Conservation (phyloP, 2,888 invertebrate genomes). For the Portevinia maculata region DNA sequence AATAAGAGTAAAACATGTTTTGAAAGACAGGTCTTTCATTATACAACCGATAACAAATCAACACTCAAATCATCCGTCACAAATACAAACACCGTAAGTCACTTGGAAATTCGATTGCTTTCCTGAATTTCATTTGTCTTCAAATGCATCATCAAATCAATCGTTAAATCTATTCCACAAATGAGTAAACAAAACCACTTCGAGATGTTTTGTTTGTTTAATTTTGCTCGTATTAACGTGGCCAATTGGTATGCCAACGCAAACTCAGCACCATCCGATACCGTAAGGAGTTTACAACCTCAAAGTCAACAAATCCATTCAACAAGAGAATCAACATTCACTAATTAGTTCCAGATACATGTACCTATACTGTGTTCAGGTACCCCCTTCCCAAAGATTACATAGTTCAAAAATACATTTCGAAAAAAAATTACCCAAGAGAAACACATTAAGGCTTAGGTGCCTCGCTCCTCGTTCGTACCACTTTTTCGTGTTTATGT, state of each 20-base stretch:
- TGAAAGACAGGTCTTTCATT: too few species aligned
- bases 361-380: too few species aligned
- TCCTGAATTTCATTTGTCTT: too few species aligned
- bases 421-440: too few species aligned
- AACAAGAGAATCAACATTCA: slow-evolving; percentile 48
- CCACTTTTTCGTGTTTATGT: slow-evolving; percentile 18
- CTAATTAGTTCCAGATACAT: slow-evolving; percentile 62
- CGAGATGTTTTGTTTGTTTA: slow-evolving; percentile 56
- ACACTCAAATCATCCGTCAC: not conserved
- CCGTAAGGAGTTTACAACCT: slow-evolving; percentile 45
- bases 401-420: not conserved
- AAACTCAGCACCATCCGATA: slow-evolving; percentile 10
- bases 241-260: not conserved
- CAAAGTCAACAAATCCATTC: slow-evolving; percentile 63
- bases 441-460: too few species aligned
- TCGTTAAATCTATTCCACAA: slow-evolving; percentile 38
- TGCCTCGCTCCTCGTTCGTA: not conserved
- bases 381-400: not conserved
- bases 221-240: slow-evolving; percentile 39
- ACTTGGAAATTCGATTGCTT: too few species aligned
- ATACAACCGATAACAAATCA: not conserved
- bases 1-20: too few species aligned
- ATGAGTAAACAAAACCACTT: slow-evolving; percentile 53
- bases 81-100: too few species aligned
- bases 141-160: slow-evolving; percentile 11